A percentile compares a stretch with the other conserved stretches of the same genome.
Conservation (phyloP, 1,140 invertebrate species). For the Amphibalanus amphitrite region DNA sequence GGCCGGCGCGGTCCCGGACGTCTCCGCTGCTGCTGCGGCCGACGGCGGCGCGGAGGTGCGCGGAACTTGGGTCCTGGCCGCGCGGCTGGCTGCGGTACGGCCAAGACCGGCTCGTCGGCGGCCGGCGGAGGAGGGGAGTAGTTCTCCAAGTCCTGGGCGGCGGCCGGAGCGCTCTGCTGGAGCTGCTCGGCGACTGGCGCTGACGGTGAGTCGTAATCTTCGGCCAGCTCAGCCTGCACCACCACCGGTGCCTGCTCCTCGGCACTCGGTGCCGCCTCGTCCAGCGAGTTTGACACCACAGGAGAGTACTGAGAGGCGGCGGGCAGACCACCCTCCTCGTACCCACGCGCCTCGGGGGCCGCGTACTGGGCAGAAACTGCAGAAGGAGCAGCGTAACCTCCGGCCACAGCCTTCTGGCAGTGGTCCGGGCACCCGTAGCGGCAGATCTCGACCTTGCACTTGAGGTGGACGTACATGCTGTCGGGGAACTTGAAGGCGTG, state of each 20-base stretch:
- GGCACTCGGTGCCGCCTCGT: background rate
- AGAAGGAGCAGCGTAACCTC: constrained; percentile 12
- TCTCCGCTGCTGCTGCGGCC: background rate
- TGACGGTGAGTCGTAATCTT: background rate
- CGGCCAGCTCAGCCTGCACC: constrained; percentile 11
- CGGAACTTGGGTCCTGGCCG: background rate
- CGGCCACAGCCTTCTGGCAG: constrained; percentile 37
- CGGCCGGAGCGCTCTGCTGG: background rate
- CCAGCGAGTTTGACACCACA: constrained; percentile 7
- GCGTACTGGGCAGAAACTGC: constrained; percentile 8
- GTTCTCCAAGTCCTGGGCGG: no score
- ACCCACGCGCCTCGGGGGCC: constrained; percentile 5
- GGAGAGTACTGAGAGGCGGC: background rate
- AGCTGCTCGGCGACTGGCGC: background rate
- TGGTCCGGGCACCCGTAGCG: constrained; percentile 76
- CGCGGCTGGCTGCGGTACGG: background rate
- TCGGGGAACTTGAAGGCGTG: constrained; percentile 93
- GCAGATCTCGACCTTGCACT: constrained; percentile 82
- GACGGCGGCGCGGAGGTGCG: background rate
- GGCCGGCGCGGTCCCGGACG: background rate
- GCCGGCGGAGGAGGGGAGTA: background rate
- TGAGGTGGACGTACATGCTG: constrained; percentile 78
- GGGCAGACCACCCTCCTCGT: constrained; percentile 3
- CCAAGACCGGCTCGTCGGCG: background rate
- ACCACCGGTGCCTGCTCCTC: constrained; percentile 13